These are phyloP conservation scores for Galemys pyrenaicus DNA, from an alignment of 2,113 vertebrate species.

Conservation along the genomic window DNA sequence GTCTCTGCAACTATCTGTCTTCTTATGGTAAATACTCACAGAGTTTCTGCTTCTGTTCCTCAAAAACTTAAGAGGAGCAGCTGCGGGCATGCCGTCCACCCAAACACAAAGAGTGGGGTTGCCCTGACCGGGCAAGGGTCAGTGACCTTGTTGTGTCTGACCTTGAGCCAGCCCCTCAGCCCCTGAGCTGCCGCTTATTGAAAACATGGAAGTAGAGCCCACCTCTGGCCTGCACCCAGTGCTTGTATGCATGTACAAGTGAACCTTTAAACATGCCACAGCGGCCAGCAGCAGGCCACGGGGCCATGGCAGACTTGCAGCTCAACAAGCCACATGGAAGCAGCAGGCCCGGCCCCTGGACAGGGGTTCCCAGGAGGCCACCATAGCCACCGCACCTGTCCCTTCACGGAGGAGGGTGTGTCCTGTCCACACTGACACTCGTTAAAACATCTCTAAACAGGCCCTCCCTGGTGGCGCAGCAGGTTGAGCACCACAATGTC, in stretches of 20 bases:
- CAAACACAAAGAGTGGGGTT: background rate
- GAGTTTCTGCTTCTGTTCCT: background rate
- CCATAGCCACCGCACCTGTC: no score
- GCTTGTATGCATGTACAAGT: no score
- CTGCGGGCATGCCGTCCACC: background rate
- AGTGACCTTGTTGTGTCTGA: background rate
- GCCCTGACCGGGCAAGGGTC: background rate
- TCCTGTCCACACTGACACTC: no score
- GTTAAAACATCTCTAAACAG: no score
- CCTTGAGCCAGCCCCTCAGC: background rate
- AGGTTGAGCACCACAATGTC: no score
- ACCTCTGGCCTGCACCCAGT: no score
- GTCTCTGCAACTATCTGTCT: background rate
- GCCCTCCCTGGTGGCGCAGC: no score
- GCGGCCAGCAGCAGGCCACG: background rate
- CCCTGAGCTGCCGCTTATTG: background rate
- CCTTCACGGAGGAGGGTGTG: no score
- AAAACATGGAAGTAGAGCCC: background rate
- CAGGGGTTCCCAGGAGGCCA: no score
- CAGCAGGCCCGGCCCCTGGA: no score
- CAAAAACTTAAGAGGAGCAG: background rate
- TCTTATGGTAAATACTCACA: no score
- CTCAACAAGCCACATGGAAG: accelerated
- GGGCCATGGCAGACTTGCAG: background rate
- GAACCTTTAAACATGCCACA: no score